phyloP scores from a whole-genome alignment of 2,888 invertebrate genomes.

The Steinernema hermaphroditum region DNA sequence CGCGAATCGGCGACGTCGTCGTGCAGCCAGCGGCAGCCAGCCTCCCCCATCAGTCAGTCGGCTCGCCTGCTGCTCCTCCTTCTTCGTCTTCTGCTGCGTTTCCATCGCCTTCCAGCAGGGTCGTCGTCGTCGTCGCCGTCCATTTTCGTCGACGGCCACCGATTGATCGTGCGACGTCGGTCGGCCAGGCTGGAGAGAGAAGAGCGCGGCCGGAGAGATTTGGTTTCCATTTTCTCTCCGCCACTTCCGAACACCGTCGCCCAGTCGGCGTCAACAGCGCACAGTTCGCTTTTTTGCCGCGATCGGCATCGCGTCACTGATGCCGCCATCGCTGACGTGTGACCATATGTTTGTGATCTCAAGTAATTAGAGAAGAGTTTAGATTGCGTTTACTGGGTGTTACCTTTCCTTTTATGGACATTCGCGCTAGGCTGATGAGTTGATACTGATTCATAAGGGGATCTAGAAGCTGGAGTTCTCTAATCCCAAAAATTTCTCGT shows the following conservation, averaged over 20 bases:
- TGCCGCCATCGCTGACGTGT: not conserved
- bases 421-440: no score
- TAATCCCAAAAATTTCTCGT: no score
- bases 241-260: not conserved
- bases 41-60: conserved; percentile 3
- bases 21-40: not conserved
- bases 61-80: not conserved
- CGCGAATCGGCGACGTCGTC: no score
- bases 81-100: not conserved
- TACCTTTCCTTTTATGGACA: no score
- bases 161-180: not conserved
- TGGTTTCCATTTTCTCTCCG: not conserved
- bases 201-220: not conserved
- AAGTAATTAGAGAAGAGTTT: not conserved
- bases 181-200: not conserved
- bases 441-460: no score
- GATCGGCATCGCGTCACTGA: no score
- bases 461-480: no score
- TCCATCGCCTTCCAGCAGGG: no score
- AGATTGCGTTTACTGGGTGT: no score
- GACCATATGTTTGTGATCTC: conserved; percentile 21
- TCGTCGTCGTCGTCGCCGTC: not conserved
- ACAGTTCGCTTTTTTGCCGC: no score
- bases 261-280: no score
- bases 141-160: not conserved